Evolutionary conservation across 1,140 invertebrate genomes (phyloP), one percentile per base, ranked within the genome.

Genomic region (Vollenhovia emeryi): DNA sequence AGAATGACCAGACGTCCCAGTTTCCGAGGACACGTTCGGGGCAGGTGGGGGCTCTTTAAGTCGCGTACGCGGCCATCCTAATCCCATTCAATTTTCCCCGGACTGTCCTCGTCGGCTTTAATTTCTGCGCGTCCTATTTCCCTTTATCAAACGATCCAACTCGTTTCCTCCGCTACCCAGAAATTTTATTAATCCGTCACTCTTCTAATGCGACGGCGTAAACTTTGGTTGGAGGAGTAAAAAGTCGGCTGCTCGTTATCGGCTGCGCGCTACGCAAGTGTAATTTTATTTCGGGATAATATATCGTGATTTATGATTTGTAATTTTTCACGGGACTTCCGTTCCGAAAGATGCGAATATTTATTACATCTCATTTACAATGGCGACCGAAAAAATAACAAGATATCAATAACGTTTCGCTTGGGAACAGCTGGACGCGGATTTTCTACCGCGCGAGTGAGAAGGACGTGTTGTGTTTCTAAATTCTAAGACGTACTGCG

Each of bases 1-100:
- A 69, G n/a, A 66, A 36, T 33, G 66, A 79, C 30, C 76, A 40
- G 45, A 73, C 21, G 66, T 73, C 66, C 78, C 7, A 82, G 66
- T 82, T 82, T 45, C 24, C 50, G 24, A 68, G 33, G 18, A 33
- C 21, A 21, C 21, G 45, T 36, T n/a, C 75, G 13, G 11, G 30
- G 45, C 45, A n/a, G n/a, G n/a, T n/a, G n/a, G 33, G 33, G 33
- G 2, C 8, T 33, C 18, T 24, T 30, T 36, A 21, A 64, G 33
- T 11, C 27, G 11, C 6, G 15, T 50, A 36, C 43, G 68, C 69
- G 15, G 18, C 27, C 11, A n/a, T n/a, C 33, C 59, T 88, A 57
- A 55, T 68, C 30, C 21, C 48, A 36, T 9, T 73, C 50, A 66
- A 69, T 48, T 55, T 50, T 68, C 27, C 4, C 9, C 69, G 33